A percentile compares a stretch with the other conserved stretches of the same genome.
phyloP scores from a whole-genome alignment of 2,797 vertebrate species.

The Peromyscus aztecus region DNA sequence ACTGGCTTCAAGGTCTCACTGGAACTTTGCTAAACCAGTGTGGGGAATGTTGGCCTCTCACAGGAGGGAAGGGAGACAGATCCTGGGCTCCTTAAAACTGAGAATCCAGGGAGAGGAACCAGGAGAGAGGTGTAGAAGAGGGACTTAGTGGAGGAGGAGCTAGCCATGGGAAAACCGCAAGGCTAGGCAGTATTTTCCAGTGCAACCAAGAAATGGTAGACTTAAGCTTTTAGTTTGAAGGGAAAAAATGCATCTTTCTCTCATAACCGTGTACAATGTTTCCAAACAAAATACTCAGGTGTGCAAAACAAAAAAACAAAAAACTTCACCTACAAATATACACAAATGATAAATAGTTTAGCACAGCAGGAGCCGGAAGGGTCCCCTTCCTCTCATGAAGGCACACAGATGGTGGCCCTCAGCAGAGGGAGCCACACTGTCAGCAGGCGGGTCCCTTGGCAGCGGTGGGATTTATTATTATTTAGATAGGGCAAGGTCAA shows the following conservation, averaged over 20 bases:
- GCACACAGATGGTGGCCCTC: not conserved
- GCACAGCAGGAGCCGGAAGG: slow-evolving; percentile 61
- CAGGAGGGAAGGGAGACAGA: slow-evolving; percentile 68
- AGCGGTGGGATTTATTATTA: not conserved
- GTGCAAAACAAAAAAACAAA: slow-evolving; percentile 65
- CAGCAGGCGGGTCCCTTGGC: not conserved
- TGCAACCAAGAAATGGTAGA: slow-evolving; percentile 91
- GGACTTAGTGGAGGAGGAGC: slow-evolving; percentile 62
- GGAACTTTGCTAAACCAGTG: slow-evolving; percentile 84
- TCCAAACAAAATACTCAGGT: slow-evolving; percentile 77
- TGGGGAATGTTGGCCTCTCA: slow-evolving; percentile 77
- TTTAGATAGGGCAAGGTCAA: not conserved
- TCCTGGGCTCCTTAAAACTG: not conserved
- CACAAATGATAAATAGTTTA: slow-evolving; percentile 83
- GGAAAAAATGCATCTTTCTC: slow-evolving; percentile 63
- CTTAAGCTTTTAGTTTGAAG: slow-evolving; percentile 80
- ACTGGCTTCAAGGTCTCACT: slow-evolving; percentile 82
- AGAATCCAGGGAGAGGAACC: not conserved
- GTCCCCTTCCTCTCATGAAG: not conserved
- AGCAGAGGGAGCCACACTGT: not conserved
- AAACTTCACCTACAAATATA: slow-evolving; percentile 83
- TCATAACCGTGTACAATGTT: slow-evolving; percentile 80
- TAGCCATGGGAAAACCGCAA: slow-evolving; percentile 89
- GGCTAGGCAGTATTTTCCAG: slow-evolving; percentile 93
- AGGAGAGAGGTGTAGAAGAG: not conserved